These are phyloP conservation scores for Panopea generosa DNA, from an alignment of 2,888 invertebrate genomes.

Conservation along the genomic window DNA sequence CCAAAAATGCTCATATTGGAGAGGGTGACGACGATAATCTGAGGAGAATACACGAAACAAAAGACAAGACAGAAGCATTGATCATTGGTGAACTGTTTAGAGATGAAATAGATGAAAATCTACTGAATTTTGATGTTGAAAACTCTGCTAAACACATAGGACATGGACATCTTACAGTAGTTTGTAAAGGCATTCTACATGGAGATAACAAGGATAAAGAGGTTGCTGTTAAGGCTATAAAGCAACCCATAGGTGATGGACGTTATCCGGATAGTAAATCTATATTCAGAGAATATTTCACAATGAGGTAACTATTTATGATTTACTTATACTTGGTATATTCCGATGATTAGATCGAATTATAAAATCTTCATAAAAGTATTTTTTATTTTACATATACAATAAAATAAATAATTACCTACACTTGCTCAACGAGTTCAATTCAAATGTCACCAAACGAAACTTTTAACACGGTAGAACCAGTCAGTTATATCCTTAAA, in stretches of 20 bases:
- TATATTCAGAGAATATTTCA: conserved; percentile 1
- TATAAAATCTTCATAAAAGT: too few species aligned
- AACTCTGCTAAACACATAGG: neutral
- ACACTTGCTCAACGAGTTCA: too few species aligned
- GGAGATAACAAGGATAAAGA: neutral
- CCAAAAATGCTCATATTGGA: neutral
- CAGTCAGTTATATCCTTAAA: too few species aligned
- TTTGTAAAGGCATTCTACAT: neutral
- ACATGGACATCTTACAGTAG: too few species aligned
- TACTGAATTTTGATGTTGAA: neutral
- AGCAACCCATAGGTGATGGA: conserved; percentile 13
- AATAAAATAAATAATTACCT: too few species aligned
- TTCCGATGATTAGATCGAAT: too few species aligned
- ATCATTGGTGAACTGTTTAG: conserved; percentile 5
- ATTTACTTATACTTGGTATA: too few species aligned
- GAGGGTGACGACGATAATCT: neutral
- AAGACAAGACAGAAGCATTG: neutral
- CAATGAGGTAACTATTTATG: neutral
- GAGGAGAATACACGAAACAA: too few species aligned
- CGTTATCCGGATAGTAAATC: neutral
- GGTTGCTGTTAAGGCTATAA: conserved; percentile 13
- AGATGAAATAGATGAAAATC: conserved; percentile 6
- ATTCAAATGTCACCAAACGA: too few species aligned
- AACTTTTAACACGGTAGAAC: too few species aligned
- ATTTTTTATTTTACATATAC: too few species aligned